phyloP scores from a whole-genome alignment of 2,797 vertebrate genomes.

The Diglossa cyanea region DNA sequence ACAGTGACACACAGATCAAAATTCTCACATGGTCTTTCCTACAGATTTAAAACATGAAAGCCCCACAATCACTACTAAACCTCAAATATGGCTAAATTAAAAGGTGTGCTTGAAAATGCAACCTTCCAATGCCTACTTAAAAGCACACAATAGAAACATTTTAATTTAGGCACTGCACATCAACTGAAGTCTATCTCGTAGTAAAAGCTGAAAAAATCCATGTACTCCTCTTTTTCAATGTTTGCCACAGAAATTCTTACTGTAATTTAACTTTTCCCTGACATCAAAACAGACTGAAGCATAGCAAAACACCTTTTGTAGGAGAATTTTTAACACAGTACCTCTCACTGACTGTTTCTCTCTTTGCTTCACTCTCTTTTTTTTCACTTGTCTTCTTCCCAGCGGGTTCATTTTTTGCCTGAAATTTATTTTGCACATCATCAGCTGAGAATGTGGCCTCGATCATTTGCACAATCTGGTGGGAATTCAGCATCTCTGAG shows the following conservation, averaged over 20 bases:
- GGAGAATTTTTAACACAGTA: conserved; percentile 77
- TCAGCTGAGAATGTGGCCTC: neutral
- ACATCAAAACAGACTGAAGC: neutral
- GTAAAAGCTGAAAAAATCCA: neutral
- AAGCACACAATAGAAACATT: accelerated
- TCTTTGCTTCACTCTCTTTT: conserved; percentile 82
- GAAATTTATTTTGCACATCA: conserved; percentile 30
- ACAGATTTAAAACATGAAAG: neutral
- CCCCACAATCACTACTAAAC: neutral
- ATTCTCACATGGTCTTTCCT: neutral
- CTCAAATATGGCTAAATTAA: neutral
- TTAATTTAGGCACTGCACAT: neutral
- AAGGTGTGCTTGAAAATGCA: neutral
- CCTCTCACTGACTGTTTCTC: conserved; percentile 78
- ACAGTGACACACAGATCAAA: neutral
- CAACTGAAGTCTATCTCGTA: neutral
- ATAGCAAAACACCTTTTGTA: conserved; percentile 43
- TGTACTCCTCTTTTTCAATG: neutral
- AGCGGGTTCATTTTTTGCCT: conserved; percentile 95
- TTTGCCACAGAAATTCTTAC: neutral
- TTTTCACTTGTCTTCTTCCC: conserved; percentile 91
- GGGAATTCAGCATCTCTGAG: accelerated
- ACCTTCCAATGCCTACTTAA: neutral
- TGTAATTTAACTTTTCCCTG: neutral
- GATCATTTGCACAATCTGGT: neutral